A percentile compares a stretch with the other conserved stretches of the same genome.
phyloP scores from a whole-genome alignment of 1,140 invertebrate species.

The Babylonia areolata region DNA sequence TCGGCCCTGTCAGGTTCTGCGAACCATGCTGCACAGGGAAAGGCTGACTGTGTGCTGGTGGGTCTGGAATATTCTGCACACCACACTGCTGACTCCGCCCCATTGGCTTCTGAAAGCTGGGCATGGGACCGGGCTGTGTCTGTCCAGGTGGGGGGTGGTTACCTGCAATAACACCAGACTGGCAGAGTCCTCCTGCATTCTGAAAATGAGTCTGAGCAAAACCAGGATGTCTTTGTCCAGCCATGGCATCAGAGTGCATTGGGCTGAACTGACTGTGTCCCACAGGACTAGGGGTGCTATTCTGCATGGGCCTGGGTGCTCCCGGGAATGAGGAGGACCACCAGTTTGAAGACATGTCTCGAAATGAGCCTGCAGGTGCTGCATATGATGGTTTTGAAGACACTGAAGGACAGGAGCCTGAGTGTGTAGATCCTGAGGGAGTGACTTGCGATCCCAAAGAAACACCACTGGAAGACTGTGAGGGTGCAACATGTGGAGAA shows the following conservation, averaged over 20 bases:
- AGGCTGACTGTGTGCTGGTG: background rate
- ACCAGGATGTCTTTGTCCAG: background rate
- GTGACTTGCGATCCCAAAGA: background rate
- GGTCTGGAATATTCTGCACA: background rate
- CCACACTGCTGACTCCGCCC: background rate
- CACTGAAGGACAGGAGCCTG: background rate
- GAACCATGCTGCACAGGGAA: background rate
- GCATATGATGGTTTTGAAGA: too few relatives aligned
- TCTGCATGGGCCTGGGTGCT: background rate
- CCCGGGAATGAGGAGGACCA: background rate
- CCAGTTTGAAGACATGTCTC: background rate
- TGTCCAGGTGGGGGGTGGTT: background rate
- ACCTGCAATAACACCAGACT: background rate
- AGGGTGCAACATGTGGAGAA: conserved; percentile 8
- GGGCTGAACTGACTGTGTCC: background rate
- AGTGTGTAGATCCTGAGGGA: background rate
- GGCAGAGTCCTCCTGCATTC: background rate
- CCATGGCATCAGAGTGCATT: background rate
- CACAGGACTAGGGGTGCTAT: background rate
- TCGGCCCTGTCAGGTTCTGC: background rate
- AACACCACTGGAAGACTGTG: background rate
- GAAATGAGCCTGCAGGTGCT: background rate
- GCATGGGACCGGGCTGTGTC: background rate
- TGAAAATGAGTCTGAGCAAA: background rate
- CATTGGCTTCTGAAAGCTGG: background rate